Conservation (phyloP, 2,113 vertebrate species). For the Leucoraja erinaceus region DNA sequence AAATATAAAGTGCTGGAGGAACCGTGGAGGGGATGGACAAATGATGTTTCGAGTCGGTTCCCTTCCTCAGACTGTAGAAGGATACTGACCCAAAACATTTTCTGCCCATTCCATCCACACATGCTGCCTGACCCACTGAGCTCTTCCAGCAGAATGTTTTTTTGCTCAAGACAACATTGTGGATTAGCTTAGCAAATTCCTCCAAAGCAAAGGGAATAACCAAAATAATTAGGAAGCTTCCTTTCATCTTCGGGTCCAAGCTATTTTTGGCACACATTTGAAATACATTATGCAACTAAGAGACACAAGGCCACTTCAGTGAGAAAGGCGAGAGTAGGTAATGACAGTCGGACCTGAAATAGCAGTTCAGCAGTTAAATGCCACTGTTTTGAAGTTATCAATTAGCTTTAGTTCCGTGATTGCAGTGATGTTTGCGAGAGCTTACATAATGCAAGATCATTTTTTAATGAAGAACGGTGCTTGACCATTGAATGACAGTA, state of each 20-base stretch:
- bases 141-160: too few species aligned
- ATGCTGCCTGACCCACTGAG: too few species aligned
- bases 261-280: not conserved
- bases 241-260: not conserved
- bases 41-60: too few species aligned
- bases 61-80: too few species aligned
- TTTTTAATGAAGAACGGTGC: not conserved
- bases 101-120: too few species aligned
- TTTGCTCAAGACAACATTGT: not conserved
- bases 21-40: too few species aligned
- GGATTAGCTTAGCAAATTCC: not conserved
- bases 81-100: too few species aligned
- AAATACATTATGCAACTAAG: not conserved
- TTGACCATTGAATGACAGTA: not conserved
- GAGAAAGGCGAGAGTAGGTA: not conserved
- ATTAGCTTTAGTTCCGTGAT: not conserved
- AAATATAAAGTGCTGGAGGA: too few species aligned
- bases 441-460: not conserved
- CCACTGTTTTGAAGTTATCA: not conserved
- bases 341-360: not conserved
- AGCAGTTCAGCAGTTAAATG: not conserved
- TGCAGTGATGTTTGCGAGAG: not conserved
- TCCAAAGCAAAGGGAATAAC: not conserved
- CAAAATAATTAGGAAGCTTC: too few species aligned
- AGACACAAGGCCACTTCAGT: not conserved